Evolutionary conservation across 1,140 invertebrate species (phyloP), one percentile per base, ranked within the genome.

Genomic region (Chionoecetes opilio): DNA sequence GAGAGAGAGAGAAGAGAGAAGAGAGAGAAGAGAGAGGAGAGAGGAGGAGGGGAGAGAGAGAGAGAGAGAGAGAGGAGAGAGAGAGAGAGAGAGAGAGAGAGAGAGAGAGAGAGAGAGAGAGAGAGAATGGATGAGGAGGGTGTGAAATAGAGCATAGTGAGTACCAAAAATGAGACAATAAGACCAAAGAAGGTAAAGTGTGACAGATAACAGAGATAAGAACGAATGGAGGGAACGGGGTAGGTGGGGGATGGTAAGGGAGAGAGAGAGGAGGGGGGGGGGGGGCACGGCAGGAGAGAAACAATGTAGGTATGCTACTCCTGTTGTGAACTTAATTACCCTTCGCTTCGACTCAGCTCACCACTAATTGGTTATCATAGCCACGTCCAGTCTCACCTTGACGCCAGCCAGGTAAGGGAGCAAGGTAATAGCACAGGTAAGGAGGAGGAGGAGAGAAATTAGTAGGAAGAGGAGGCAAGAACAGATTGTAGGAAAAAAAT

Each of bases 301-400:
- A 75, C 63, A 75, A 75, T 75, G 63, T 75, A n/a, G n/a, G 63
- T 75, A n/a, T n/a, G 63, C 63, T n/a, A 6, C 63, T 75, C 63
- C 63, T 26, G 63, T 21, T 75, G 63, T 26, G 63, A 75, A 75
- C 63, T 75, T 75, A 75, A 75, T 75, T 75, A 26, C 0, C 63
- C 63, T 75, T 75, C 63, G 63, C 63, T 75, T 75, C 63, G 63
- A 75, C 63, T 75, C 63, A 21, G 63, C 21, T 21, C 21, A 75
- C 21, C 63, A 1, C 63, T 75, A 75, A 75, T 75, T 75, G 63
- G 63, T 75, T 75, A 75, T 75, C 63, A 75, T 75, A 17, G 63
- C 63, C 63, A 26, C 21, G 63, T 75, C 8, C 63, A 75, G 26
- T 26, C 63, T 75, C 63, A 75, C 63, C 63, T 75, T 26, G n/a